These are phyloP conservation scores for Ylistrum balloti DNA, from an alignment of 1,140 invertebrate genomes.

Conservation along the genomic window DNA sequence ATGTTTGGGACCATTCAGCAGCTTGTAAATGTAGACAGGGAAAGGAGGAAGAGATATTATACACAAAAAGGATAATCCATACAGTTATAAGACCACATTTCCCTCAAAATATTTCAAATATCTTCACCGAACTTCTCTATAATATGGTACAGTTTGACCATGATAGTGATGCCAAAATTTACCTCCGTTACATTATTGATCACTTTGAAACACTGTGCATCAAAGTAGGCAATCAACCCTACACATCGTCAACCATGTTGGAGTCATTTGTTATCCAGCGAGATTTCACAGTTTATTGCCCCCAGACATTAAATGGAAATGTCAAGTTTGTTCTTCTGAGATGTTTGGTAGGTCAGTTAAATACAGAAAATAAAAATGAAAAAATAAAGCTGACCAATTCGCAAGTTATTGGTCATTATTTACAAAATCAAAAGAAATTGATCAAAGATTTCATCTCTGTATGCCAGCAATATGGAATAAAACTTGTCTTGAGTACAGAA, in stretches of 20 bases:
- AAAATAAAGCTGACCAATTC: slow-evolving; percentile 43
- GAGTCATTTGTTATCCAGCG: slow-evolving; percentile 54
- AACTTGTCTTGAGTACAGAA: slow-evolving; percentile 49
- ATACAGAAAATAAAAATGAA: slow-evolving; percentile 43
- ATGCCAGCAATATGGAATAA: slow-evolving; percentile 37
- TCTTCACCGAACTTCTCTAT: slow-evolving; percentile 40
- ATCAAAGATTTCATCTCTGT: slow-evolving; percentile 42
- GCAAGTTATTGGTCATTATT: slow-evolving; percentile 13
- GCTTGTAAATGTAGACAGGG: neutral
- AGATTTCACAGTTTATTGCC: slow-evolving; percentile 47
- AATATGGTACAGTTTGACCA: neutral
- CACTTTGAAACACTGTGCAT: slow-evolving; percentile 49
- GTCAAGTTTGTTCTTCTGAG: slow-evolving; percentile 43
- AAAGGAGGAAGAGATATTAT: neutral
- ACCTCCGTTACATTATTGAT: neutral
- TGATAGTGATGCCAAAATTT: neutral
- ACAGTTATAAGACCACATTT: slow-evolving; percentile 29
- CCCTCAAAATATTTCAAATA: slow-evolving; percentile 22
- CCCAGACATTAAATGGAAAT: neutral
- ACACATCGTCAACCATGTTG: slow-evolving; percentile 42
- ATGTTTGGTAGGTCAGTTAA: slow-evolving; percentile 43
- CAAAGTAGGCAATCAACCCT: slow-evolving; percentile 45
- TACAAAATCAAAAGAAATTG: slow-evolving; percentile 50
- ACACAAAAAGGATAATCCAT: neutral
- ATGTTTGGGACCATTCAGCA: slow-evolving; percentile 41